Conservation (phyloP, 2,113 vertebrate genomes). For the Plectropomus leopardus region DNA sequence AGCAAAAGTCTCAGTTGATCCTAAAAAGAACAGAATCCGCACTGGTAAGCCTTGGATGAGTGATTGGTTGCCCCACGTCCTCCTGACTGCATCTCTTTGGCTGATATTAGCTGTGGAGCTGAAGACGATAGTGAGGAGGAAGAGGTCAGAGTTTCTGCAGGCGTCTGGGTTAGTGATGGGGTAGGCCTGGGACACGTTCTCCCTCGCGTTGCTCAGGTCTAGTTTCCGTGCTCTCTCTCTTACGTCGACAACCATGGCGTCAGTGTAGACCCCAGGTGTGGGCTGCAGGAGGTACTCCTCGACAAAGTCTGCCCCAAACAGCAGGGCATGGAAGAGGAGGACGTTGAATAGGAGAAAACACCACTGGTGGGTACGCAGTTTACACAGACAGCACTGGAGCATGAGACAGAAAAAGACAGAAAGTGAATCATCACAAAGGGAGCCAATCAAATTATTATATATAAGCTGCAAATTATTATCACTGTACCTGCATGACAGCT, state of each 20-base stretch:
- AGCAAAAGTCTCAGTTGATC: constrained; percentile 75
- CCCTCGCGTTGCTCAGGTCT: constrained; percentile 77
- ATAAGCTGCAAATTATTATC: constrained; percentile 1
- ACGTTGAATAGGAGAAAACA: constrained; percentile 93
- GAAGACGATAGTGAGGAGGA: constrained; percentile 89
- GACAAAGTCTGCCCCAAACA: constrained; percentile 93
- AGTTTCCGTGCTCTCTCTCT: constrained; percentile 89
- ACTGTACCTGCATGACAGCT: constrained; percentile 74
- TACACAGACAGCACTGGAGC: constrained; percentile 86
- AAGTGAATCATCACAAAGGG: neutral
- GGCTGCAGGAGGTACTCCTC: constrained; percentile 92
- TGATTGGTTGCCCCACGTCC: constrained; percentile 90
- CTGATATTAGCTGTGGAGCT: constrained; percentile 86
- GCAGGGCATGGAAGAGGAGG: constrained; percentile 90
- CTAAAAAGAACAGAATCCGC: constrained; percentile 88
- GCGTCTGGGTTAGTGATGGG: constrained; percentile 68
- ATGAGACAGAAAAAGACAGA: neutral
- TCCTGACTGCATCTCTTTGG: constrained; percentile 86
- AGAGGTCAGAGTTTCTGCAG: constrained; percentile 84
- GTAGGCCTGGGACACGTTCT: constrained; percentile 86
- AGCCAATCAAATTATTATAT: neutral
- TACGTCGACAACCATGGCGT: constrained; percentile 84
- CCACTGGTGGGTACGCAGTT: constrained; percentile 92
- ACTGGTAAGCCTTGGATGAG: constrained; percentile 73
- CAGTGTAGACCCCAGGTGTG: constrained; percentile 85